Conservation (phyloP, 2,797 vertebrate species). For the Serranus cabrilla region DNA sequence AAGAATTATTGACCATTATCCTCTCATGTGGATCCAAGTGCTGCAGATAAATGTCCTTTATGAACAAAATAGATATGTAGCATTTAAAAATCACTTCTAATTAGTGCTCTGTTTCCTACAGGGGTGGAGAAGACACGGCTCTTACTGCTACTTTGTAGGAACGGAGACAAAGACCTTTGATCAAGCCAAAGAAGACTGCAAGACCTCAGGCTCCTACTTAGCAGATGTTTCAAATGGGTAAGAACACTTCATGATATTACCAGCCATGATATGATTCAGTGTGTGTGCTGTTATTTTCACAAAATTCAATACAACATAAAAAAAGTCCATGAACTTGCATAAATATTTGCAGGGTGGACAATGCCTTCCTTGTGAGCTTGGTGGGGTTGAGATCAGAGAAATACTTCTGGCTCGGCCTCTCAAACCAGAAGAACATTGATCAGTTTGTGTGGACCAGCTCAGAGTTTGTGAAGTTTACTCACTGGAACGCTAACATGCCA, state of each 20-base stretch:
- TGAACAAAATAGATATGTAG: too few relatives aligned
- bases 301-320: background rate
- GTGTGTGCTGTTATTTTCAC: background rate
- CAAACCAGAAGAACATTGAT: constrained; percentile 87
- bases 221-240: constrained; percentile 91
- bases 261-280: background rate
- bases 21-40: background rate
- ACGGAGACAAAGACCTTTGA: constrained; percentile 87
- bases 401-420: constrained; percentile 94
- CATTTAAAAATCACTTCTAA: background rate
- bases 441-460: constrained; percentile 89
- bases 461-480: constrained; percentile 87
- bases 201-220: constrained; percentile 85
- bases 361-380: constrained; percentile 94
- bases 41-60: background rate
- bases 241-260: constrained; percentile 19
- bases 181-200: constrained; percentile 90
- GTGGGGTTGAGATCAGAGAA: constrained; percentile 91
- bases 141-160: constrained; percentile 93
- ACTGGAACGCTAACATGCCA: constrained; percentile 94
- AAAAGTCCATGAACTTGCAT: background rate
- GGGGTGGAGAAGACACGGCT: constrained; percentile 93
- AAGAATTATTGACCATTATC: too few relatives aligned
- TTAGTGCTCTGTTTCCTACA: constrained; percentile 55
- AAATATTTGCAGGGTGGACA: constrained; percentile 88